phyloP scores from a whole-genome alignment of 2,797 vertebrate genomes.

The Erpetoichthys calabaricus region DNA sequence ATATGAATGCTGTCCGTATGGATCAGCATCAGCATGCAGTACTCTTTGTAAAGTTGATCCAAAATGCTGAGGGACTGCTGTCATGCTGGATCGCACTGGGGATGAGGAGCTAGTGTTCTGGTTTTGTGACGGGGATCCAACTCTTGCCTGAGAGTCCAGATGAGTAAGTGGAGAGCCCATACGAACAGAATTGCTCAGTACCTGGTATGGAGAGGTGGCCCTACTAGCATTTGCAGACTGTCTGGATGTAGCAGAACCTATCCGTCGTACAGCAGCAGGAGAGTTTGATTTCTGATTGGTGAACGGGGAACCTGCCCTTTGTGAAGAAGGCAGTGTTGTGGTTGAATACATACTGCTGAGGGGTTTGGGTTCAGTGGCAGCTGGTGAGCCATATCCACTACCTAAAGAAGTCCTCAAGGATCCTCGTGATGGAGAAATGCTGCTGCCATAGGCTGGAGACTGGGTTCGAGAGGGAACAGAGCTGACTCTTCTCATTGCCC shows the following conservation, averaged over 20 bases:
- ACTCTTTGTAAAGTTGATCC: slow-evolving; percentile 70
- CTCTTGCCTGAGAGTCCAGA: slow-evolving; percentile 44
- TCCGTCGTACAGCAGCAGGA: slow-evolving; percentile 61
- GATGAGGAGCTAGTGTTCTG: slow-evolving; percentile 53
- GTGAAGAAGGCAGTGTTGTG: slow-evolving; percentile 65
- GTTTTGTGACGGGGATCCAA: slow-evolving; percentile 44
- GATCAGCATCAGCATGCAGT: slow-evolving; percentile 60
- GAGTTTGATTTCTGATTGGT: slow-evolving; percentile 58
- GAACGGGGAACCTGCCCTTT: slow-evolving; percentile 64
- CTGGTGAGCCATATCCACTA: slow-evolving; percentile 70
- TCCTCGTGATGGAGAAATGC: slow-evolving; percentile 72
- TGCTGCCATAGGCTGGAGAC: slow-evolving; percentile 74
- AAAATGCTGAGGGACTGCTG: slow-evolving; percentile 82
- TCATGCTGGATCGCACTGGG: slow-evolving; percentile 71
- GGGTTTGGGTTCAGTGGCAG: slow-evolving; percentile 63
- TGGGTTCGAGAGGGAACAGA: slow-evolving; percentile 86
- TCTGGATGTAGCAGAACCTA: slow-evolving; percentile 61
- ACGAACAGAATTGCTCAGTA: slow-evolving; percentile 33
- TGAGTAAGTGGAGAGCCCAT: slow-evolving; percentile 74
- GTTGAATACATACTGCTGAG: slow-evolving; percentile 67
- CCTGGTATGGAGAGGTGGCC: slow-evolving; percentile 58
- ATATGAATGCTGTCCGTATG: slow-evolving; percentile 73
- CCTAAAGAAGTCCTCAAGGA: slow-evolving; percentile 72
- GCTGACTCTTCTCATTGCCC: slow-evolving; percentile 79
- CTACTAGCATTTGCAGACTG: slow-evolving; percentile 45